A percentile compares a stretch with the other conserved stretches of the same genome.
Conservation (phyloP, 1,140 invertebrate species). For the Cydia fagiglandana region DNA sequence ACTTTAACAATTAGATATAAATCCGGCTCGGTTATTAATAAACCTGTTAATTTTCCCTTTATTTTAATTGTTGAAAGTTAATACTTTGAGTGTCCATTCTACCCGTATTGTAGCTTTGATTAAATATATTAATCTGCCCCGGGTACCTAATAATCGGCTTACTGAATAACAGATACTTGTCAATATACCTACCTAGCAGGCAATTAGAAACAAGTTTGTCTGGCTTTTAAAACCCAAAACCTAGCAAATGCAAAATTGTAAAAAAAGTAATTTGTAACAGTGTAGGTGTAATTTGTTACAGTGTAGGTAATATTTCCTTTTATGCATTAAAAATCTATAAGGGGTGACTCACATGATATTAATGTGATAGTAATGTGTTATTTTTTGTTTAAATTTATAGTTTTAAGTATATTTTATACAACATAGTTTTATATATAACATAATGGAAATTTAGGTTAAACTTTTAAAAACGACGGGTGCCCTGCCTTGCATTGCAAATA, state of each 20-base stretch:
- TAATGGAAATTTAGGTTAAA: too few relatives aligned
- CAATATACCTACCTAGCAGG: not conserved
- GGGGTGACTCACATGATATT: too few relatives aligned
- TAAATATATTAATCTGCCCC: slow-evolving; percentile 43
- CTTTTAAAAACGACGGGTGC: too few relatives aligned
- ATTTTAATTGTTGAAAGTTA: not conserved
- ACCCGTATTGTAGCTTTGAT: slow-evolving; percentile 38
- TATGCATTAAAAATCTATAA: too few relatives aligned
- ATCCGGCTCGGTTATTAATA: not conserved
- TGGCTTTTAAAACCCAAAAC: not conserved
- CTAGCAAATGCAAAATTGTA: not conserved
- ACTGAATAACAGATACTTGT: not conserved
- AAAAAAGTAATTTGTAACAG: too few relatives aligned
- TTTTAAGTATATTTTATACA: too few relatives aligned
- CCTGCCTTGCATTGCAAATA: too few relatives aligned
- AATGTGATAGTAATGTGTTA: too few relatives aligned
- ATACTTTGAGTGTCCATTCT: slow-evolving; percentile 1
- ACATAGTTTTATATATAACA: too few relatives aligned
- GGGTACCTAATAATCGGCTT: slow-evolving; percentile 51
- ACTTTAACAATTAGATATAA: not conserved
- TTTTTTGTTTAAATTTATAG: too few relatives aligned
- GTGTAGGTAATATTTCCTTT: too few relatives aligned
- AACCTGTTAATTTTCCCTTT: not conserved
- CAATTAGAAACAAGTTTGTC: not conserved
- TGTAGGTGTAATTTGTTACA: too few relatives aligned